Evolutionary conservation across 1,140 invertebrate genomes (phyloP), one percentile per base, ranked within the genome.

Genomic region (Semibalanus balanoides): DNA sequence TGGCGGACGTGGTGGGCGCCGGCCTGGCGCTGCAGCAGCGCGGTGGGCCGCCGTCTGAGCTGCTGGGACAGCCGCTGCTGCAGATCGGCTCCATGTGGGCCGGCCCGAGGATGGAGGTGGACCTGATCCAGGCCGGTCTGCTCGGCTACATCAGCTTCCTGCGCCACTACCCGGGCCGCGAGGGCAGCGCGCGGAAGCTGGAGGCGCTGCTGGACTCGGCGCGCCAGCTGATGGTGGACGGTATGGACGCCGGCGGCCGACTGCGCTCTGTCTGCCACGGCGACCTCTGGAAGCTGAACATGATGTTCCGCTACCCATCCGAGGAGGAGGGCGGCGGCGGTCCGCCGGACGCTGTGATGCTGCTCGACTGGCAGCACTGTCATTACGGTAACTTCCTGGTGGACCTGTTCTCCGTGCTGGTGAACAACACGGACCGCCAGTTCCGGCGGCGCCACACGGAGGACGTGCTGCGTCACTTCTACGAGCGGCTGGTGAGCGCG

Each of bases 281-380:
- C 3, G 70, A 72, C 29, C 70, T 72, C 28, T 72, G 70, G 70
- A 72, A 72, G 29, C 70, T 72, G 19, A 72, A 72, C 70, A 28
- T 72, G 70, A 72, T 72, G 70, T 72, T 29, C 29, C 70, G 29
- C 70, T 30, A 72, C n/a, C n/a, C 70, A n/a, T 28, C 70, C 3
- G 70, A 72, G 9, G 11, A 72, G 3, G 70, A 28, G 3, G 22
- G 51, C 51, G 51, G n/a, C n/a, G n/a, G n/a, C n/a, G n/a, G n/a
- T n/a, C n/a, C 51, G 51, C 29, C 70, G 3, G 70, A 72, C 70
- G 29, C 11, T n/a, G 70, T 72, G 3, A 72, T 72, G 70, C n/a
- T 72, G 28, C n/a, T 72, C 29, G 70, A 72, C 70, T 72, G 70
- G 70, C 70, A 72, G 70, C 70, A 72, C 70, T 72, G 70, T 19